Base-by-base conservation (phyloP, 2,888 invertebrate species). In the Elysia crispata region DNA sequence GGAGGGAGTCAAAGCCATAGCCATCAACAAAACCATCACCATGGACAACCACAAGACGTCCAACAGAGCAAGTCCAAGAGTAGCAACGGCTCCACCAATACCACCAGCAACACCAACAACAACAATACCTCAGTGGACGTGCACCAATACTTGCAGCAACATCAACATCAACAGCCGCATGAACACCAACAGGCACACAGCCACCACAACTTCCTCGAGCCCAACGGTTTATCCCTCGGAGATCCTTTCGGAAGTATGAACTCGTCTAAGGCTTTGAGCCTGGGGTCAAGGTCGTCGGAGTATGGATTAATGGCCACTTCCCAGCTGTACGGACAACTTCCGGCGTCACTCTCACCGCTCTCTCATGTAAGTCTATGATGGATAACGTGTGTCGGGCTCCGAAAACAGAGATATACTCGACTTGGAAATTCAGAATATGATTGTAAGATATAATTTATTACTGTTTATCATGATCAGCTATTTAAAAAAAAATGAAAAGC, bases 291-390 rank as follows among this genome's bases (percentile, higher is more conserved):
- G 67, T 33, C 79, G 54, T 66, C 74, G 6, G 62, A 30, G 20
- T 28, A 66, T 25, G 75, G 67, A 0, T 31, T 75, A 13, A 74
- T 79, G 79, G 28, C 74, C 25, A 25, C 79, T 0, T 74, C 74
- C 8, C 74, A 79, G 25, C 67, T 79, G 74, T 79, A 75, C 25
- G 79, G 74, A 41, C 74, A 79, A 18, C 67, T 79, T n/a, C 67
- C 79, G 1, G 60, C 66, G 1, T 31, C 78, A 8, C 72, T 62
- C 49, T 78, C 78, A 3, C 78, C 78, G 23, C 72, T 30, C 6
- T 50, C 73, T 23, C 78, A 73, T 64, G 78, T 74, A n/a, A 73
- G 20, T 20, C 15, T 23, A 25, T 54, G 18, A 54, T 15, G 13
- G 13, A 54, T 54, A 54, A 15, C 13, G 54, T 15, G 13, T 54